Evolutionary conservation across 2,113 vertebrate genomes (phyloP).

Genomic region (Podocnemis expansa): DNA sequence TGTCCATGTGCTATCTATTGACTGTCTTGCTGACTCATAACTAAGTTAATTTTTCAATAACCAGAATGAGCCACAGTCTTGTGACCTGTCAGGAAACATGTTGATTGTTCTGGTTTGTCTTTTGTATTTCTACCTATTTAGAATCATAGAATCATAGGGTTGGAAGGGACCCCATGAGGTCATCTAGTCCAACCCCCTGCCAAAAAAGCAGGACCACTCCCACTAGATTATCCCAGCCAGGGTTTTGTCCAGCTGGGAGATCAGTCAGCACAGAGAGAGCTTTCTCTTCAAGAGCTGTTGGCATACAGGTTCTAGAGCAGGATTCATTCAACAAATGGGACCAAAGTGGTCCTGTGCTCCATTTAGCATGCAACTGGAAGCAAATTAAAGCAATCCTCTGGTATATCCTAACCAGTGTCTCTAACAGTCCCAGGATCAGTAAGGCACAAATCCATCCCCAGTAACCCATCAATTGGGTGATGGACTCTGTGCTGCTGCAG

Average conservation of each 20-base stretch:
- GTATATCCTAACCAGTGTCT: not conserved
- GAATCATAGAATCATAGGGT: no score
- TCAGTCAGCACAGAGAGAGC: not conserved
- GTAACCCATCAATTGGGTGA: not conserved
- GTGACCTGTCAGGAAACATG: not conserved
- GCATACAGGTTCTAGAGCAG: not conserved
- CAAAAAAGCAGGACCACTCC: no score
- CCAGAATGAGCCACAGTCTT: not conserved
- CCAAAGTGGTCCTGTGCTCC: not conserved
- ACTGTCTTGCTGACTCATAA: not conserved
- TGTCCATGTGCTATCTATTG: not conserved
- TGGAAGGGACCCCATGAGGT: no score
- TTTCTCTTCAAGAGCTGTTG: not conserved
- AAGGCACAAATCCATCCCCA: no score
- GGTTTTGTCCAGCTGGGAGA: no score
- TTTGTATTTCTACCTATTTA: no score
- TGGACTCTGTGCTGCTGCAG: not conserved
- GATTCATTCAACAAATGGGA: not conserved
- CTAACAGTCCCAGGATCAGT: not conserved
- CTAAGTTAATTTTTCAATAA: not conserved
- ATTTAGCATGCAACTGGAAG: not conserved
- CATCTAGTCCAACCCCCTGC: no score
- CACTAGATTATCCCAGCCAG: no score
- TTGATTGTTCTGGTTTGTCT: not conserved
- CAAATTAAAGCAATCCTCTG: not conserved